phyloP scores from a whole-genome alignment of 2,888 invertebrate genomes.

The Panzeria rudis region DNA sequence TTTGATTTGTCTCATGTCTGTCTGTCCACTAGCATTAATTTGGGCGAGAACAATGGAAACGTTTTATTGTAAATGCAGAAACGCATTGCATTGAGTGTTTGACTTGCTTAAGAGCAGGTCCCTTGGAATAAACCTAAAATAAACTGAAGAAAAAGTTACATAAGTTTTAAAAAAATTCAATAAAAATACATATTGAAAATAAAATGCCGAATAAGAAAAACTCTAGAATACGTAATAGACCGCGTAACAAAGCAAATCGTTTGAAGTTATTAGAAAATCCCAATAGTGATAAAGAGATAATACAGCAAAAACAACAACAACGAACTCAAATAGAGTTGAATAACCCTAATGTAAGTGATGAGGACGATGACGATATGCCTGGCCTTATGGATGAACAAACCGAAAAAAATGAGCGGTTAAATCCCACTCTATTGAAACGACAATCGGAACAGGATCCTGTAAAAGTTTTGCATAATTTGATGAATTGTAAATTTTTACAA shows the following conservation, averaged over 20 bases:
- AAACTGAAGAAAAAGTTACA: slow-evolving; percentile 62
- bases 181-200: slow-evolving; percentile 48
- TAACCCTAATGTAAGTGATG: slow-evolving; percentile 15
- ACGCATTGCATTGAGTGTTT: slow-evolving; percentile 36
- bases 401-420: background rate
- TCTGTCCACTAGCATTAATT: slow-evolving; percentile 6
- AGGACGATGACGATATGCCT: slow-evolving; percentile 52
- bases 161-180: slow-evolving; percentile 61
- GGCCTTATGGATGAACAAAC: slow-evolving; percentile 47
- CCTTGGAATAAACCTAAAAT: slow-evolving; percentile 17
- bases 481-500: slow-evolving; percentile 77
- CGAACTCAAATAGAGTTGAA: slow-evolving; percentile 7
- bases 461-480: slow-evolving; percentile 75
- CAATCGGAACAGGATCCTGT: slow-evolving; percentile 67
- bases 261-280: slow-evolving; percentile 44
- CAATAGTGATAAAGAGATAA: slow-evolving; percentile 14
- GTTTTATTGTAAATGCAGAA: slow-evolving; percentile 33
- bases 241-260: slow-evolving; percentile 79
- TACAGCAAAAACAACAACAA: slow-evolving; percentile 1
- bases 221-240: slow-evolving; percentile 78
- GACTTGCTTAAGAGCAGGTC: slow-evolving; percentile 54
- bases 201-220: slow-evolving; percentile 77
- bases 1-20: slow-evolving; percentile 18
- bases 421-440: background rate
- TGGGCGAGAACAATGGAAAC: slow-evolving; percentile 55